These are phyloP conservation scores for Lipophrys pholis DNA, from an alignment of 2,113 vertebrate species.

Conservation along the genomic window DNA sequence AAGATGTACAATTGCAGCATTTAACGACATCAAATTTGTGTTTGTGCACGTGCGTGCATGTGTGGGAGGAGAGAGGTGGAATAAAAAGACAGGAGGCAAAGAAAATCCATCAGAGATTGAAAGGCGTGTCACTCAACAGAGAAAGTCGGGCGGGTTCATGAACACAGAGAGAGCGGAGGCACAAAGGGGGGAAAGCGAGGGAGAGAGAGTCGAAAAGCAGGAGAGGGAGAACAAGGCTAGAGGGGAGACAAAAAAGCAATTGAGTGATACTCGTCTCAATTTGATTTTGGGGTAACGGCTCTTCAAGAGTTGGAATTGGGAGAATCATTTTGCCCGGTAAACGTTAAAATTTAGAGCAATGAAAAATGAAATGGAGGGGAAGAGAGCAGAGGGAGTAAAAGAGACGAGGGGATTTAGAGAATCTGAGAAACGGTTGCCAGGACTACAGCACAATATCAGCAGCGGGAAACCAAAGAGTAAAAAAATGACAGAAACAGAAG, in stretches of 20 bases:
- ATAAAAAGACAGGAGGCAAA: conserved; percentile 25
- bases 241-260: conserved; percentile 14
- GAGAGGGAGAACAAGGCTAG: conserved; percentile 9
- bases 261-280: conserved; percentile 34
- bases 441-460: conserved; percentile 8
- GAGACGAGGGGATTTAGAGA: neutral
- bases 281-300: conserved; percentile 32
- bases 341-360: conserved; percentile 16
- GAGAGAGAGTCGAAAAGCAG: neutral
- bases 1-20: conserved; percentile 39
- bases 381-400: neutral
- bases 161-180: conserved; percentile 14
- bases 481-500: neutral
- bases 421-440: conserved; percentile 22
- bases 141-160: conserved; percentile 46
- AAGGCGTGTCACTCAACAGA: conserved; percentile 54
- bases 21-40: conserved; percentile 29
- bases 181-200: neutral
- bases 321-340: conserved; percentile 9
- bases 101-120: conserved; percentile 56
- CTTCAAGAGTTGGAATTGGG: conserved; percentile 13
- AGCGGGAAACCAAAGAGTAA: neutral
- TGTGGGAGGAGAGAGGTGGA: conserved; percentile 19
- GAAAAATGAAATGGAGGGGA: neutral
- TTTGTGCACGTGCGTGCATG: conserved; percentile 8